Evolutionary conservation across 2,797 vertebrate species (phyloP), one percentile per base, ranked within the genome.

Genomic region (Acipenser transmontanus): DNA sequence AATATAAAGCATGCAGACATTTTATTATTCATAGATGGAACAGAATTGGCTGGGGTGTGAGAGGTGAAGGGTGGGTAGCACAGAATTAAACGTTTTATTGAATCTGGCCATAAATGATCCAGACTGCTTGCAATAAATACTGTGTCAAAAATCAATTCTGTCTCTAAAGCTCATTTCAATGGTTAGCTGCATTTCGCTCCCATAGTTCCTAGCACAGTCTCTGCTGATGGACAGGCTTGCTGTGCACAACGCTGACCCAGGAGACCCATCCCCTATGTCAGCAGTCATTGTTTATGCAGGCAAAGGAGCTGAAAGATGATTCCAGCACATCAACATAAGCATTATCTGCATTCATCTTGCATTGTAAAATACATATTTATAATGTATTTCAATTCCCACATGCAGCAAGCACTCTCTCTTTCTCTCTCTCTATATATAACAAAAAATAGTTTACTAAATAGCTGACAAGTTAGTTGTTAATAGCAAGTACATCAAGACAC

Each of bases 101-200:
- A 71, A 72, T 64, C 62, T 67, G 68, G 14, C 2, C 63, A 10
- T 61, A 73, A 75, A 77, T 51, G 20, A 64, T 12, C 14, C 50
- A 7, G 1, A 2, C 47, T 60, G 1, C 2, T 10, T 57, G 11
- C 1, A 72, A 62, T n/a, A 74, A 77, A 69, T 17, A 70, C 0
- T 10, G 10, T 67, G n/a, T 69, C 59, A 70, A 68, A 76, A 74
- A 49, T 7, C 0, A 68, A 20, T 74, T 71, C 51, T 7, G 70
- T 67, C 63, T 70, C 74, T 49, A 72, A 61, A 54, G 1, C 0
- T 61, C 56, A 68, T 68, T 72, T 72, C 68, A 50, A 61, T 72
- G 61, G 13, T 47, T 66, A 59, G 0, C 6, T 63, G 61, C 10
- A 51, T 50, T 6, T 57, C 3, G 7, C 63, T 56, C 69, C 59